A percentile compares a stretch with the other conserved stretches of the same genome.
These are phyloP conservation scores for Cuniculus paca DNA, from an alignment of 2,797 vertebrate species.

Conservation along the genomic window DNA sequence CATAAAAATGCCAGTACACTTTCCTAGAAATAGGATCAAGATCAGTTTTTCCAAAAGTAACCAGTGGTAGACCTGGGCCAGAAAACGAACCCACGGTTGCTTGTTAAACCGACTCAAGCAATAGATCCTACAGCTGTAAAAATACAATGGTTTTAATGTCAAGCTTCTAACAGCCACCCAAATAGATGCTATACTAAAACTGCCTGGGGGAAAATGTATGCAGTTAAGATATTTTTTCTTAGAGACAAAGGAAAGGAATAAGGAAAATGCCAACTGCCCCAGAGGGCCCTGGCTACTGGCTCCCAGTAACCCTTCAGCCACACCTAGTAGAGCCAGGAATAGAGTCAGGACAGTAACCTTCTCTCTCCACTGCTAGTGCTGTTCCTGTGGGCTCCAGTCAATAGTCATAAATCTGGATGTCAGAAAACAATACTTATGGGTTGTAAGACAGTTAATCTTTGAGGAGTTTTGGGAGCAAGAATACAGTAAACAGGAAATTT, in stretches of 20 bases:
- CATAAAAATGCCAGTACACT: conserved; percentile 47
- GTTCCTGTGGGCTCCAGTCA: not conserved
- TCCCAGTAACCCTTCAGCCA: not conserved
- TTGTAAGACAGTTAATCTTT: not conserved
- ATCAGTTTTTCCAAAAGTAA: conserved; percentile 66
- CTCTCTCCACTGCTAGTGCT: not conserved
- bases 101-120: conserved; percentile 73
- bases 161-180: conserved; percentile 67
- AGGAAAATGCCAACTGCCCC: not conserved
- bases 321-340: not conserved
- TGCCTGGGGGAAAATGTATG: not conserved
- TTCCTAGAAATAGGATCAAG: conserved; percentile 66
- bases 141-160: conserved; percentile 72
- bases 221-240: conserved; percentile 6
- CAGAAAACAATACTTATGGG: not conserved
- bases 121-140: conserved; percentile 62
- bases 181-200: conserved; percentile 38
- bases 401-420: not conserved
- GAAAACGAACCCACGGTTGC: conserved; percentile 55
- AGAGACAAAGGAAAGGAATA: conserved; percentile 40
- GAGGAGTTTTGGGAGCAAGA: conserved; percentile 32
- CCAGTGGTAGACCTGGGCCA: conserved; percentile 26
- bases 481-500: conserved; percentile 50
- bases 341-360: not conserved
- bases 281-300: not conserved